Base-by-base conservation (phyloP, 2,888 invertebrate genomes). In the Drosophila anomelani region DNA sequence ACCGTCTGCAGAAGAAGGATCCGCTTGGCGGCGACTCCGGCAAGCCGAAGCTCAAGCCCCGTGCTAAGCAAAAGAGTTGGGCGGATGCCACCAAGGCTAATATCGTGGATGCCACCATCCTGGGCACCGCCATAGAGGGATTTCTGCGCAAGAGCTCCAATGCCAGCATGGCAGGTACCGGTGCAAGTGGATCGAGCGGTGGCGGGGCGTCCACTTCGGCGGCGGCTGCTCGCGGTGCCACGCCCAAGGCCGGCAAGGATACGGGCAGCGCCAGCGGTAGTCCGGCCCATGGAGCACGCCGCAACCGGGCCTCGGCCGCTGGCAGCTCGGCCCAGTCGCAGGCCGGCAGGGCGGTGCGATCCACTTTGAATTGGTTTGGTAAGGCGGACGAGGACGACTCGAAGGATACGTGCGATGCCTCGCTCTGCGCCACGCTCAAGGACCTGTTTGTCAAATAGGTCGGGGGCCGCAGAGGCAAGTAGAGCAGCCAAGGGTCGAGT, bases 121-220 rank as follows among this genome's bases (percentile, higher is more conserved):
- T 97, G 39, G 97, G 97, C 29, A 96, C 95, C 89, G 97, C 97
- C 34, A 97, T 97, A 78, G 97, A 97, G 92, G 97, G 96, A 36
- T 97, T 96, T 89, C 93, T 97, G 41, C 94, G 94, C 89, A 95
- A 94, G 92, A 93, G 93, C 44, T 91, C 87, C 13, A 80, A 88
- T 20, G 88, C 93, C 79, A 82, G 89, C 49, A 86, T 93, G 90
- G 74, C 79, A 4, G 77, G 73, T 3, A 4, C 67, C 0, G 53
- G 64, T 1, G 0, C 17, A 7, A 53, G 51, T 53, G 44, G 88
- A 0, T 64, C 78, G 1, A 59, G 79, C 9, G 59, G 73, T 3
- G 72, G 44, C 3, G 23, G 44, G 7, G 70, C 79, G 5, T 80
- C 62, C 15, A 61, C 64, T 2, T 46, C 62, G 13, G 62, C 63